Evolutionary conservation across 2,888 invertebrate genomes (phyloP).

Genomic region (Limnephilus marmoratus): DNA sequence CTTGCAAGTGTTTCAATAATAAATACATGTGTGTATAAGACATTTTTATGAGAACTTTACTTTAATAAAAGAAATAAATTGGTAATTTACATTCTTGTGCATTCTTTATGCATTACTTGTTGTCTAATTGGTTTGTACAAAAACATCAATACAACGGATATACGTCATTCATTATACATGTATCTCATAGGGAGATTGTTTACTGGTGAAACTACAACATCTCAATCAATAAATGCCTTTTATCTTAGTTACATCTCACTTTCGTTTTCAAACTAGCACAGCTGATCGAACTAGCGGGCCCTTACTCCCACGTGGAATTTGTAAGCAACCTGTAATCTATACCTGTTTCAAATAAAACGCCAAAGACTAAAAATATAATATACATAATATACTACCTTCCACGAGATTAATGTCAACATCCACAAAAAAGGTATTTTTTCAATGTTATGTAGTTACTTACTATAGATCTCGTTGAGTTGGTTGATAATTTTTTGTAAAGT

Average conservation of each 20-base stretch:
- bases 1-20: no score
- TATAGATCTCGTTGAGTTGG: background rate
- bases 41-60: no score
- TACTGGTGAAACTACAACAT: background rate
- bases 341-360: background rate
- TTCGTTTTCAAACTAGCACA: constrained; percentile 5
- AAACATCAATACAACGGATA: background rate
- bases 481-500: background rate
- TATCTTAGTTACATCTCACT: background rate
- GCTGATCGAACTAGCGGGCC: background rate
- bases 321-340: background rate
- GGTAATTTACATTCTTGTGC: background rate
- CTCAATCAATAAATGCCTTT: background rate
- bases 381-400: background rate
- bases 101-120: background rate
- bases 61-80: no score
- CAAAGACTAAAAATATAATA: background rate
- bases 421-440: background rate
- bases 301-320: background rate
- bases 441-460: background rate
- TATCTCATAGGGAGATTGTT: background rate
- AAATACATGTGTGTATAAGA: no score
- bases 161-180: background rate
- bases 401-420: background rate
- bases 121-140: background rate